Percentiles rank a stretch among this genome's conserved stretches.
Conservation (phyloP, 2,113 vertebrate species). For the Ascaphus truei region DNA sequence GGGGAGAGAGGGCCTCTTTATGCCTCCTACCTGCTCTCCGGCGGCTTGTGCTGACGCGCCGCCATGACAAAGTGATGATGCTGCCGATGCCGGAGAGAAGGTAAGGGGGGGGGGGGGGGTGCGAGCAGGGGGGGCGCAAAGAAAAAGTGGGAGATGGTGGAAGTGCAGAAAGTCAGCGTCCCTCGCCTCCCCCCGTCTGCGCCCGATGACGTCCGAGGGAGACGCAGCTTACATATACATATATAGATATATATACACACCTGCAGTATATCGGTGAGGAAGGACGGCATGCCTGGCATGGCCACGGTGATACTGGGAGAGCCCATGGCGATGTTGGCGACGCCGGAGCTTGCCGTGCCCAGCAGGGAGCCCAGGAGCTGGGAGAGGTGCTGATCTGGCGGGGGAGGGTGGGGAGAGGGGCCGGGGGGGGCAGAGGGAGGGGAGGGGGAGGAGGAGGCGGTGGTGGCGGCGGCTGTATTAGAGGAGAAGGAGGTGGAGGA, state of each 20-base stretch:
- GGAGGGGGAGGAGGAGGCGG: conserved; percentile 40
- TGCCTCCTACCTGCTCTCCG: too few species aligned
- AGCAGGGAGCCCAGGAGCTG: conserved; percentile 67
- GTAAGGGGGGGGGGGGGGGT: too few species aligned
- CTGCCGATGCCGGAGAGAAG: too few species aligned
- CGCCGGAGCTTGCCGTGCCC: conserved; percentile 50
- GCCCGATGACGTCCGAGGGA: too few species aligned
- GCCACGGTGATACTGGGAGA: conserved; percentile 80
- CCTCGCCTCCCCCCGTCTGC: too few species aligned
- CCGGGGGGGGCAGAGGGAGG: conserved; percentile 51
- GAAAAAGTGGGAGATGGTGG: too few species aligned
- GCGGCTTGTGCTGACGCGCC: too few species aligned
- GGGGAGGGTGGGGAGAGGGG: not conserved
- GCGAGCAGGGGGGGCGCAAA: too few species aligned
- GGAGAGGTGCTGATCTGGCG: conserved; percentile 74
- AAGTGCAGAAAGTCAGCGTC: too few species aligned
- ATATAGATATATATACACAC: conserved; percentile 44
- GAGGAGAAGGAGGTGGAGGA: conserved; percentile 60
- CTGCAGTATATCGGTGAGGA: conserved; percentile 84
- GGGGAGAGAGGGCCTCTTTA: too few species aligned
- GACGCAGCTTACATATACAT: not conserved
- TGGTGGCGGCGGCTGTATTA: conserved; percentile 60
- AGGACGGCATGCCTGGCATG: conserved; percentile 76
- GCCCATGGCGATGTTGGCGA: conserved; percentile 46
- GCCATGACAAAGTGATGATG: too few species aligned